Evolutionary conservation across 2,888 invertebrate species (phyloP).

Genomic region (Plutella xylostella): DNA sequence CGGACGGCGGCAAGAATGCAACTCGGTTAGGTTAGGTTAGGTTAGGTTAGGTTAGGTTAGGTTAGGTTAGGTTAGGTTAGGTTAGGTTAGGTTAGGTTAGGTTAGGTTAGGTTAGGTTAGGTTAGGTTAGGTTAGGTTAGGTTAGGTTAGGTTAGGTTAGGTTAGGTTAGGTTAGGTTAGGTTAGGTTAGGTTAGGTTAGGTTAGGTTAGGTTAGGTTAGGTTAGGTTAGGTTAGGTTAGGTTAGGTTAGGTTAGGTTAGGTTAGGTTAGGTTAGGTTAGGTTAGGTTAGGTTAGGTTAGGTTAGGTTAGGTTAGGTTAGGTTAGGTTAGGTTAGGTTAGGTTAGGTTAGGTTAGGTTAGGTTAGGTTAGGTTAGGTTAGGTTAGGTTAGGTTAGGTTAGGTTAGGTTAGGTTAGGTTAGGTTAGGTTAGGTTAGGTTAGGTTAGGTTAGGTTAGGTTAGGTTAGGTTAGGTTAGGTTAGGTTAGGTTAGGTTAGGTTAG

Average conservation of each 20-base stretch:
- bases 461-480: slow-evolving; percentile 16
- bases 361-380: slow-evolving; percentile 17
- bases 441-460: slow-evolving; percentile 17
- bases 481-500: slow-evolving; percentile 15
- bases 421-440: slow-evolving; percentile 19
- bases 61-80: slow-evolving; percentile 13
- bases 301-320: slow-evolving; percentile 14
- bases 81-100: slow-evolving; percentile 12
- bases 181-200: slow-evolving; percentile 17
- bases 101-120: slow-evolving; percentile 14
- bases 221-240: slow-evolving; percentile 16
- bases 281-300: slow-evolving; percentile 17
- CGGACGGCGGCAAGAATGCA: background rate
- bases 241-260: slow-evolving; percentile 21
- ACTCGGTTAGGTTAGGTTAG: slow-evolving; percentile 20
- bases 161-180: slow-evolving; percentile 18
- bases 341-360: slow-evolving; percentile 17
- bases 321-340: slow-evolving; percentile 14
- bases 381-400: slow-evolving; percentile 17
- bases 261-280: slow-evolving; percentile 19
- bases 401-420: slow-evolving; percentile 12
- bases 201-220: slow-evolving; percentile 19
- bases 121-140: slow-evolving; percentile 23
- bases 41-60: slow-evolving; percentile 15
- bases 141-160: slow-evolving; percentile 21